These are phyloP conservation scores for Cyphomyrmex costatus DNA, from an alignment of 1,140 invertebrate genomes.

Conservation along the genomic window DNA sequence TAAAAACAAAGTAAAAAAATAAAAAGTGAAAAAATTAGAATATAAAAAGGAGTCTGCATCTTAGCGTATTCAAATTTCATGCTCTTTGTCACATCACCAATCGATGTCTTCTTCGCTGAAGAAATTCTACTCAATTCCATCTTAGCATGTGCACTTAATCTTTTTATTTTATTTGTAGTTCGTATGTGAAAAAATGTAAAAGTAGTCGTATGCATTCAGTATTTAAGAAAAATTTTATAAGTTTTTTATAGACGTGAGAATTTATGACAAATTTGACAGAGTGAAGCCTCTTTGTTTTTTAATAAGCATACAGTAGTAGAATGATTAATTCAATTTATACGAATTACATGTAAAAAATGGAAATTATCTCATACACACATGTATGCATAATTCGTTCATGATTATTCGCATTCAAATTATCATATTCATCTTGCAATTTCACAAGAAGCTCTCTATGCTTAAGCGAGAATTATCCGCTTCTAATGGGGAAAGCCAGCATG, in stretches of 20 bases:
- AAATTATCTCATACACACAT: background rate
- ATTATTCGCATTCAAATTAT: background rate
- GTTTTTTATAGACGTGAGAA: constrained; percentile 49
- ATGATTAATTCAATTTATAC: background rate
- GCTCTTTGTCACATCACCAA: constrained; percentile 4
- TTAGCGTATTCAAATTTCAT: constrained; percentile 12
- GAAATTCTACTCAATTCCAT: background rate
- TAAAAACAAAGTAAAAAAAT: constrained; percentile 1
- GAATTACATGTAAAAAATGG: background rate
- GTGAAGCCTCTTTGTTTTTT: background rate
- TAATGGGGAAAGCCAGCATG: background rate
- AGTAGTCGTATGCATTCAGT: background rate
- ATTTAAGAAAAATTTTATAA: constrained; percentile 65
- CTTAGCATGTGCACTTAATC: constrained; percentile 45
- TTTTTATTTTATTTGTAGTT: constrained; percentile 68
- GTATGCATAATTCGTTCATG: background rate
- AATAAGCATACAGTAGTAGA: background rate
- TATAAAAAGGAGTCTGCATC: background rate
- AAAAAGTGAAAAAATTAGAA: background rate
- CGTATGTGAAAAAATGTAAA: constrained; percentile 19
- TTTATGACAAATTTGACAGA: constrained; percentile 35
- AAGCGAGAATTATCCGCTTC: constrained; percentile 6
- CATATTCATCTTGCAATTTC: background rate
- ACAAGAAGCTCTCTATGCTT: background rate
- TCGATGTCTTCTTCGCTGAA: background rate